A percentile compares a stretch with the other conserved stretches of the same genome.
Conservation (phyloP, 2,888 invertebrate species). For the Stenoptilia bipunctidactyla region DNA sequence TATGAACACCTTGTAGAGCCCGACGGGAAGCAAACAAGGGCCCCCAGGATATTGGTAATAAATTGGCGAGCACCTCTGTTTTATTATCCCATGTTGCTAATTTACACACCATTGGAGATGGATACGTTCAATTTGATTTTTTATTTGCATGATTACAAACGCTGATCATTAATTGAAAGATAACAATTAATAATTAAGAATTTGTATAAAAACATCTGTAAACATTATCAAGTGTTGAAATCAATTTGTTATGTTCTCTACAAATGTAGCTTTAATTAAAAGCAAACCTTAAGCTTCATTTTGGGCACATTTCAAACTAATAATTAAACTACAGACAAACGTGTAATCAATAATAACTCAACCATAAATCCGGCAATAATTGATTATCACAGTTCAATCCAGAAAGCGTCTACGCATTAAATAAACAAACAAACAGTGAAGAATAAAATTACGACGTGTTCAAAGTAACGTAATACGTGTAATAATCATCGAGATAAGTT, state of each 20-base stretch:
- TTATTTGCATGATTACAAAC: no score
- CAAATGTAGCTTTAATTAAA: constrained; percentile 3
- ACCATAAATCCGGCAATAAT: constrained; percentile 39
- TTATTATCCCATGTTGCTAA: constrained; percentile 13
- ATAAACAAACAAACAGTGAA: constrained; percentile 11
- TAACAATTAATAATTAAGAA: neutral
- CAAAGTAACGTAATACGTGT: constrained; percentile 58
- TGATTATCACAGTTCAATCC: constrained; percentile 8
- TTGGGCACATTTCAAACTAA: constrained; percentile 23
- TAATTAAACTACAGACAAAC: constrained; percentile 50
- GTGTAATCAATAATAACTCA: constrained; percentile 57
- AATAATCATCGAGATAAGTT: constrained; percentile 58
- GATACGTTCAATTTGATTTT: neutral
- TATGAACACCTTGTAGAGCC: constrained; percentile 36
- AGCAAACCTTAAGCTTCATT: neutral
- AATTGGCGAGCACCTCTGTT: constrained; percentile 43
- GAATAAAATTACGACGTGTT: constrained; percentile 49
- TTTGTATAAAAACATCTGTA: neutral
- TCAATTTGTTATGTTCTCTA: neutral
- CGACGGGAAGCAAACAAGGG: constrained; percentile 42
- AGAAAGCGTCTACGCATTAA: neutral
- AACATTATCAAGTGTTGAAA: neutral
- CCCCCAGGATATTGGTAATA: constrained; percentile 51
- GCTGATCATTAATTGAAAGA: neutral
- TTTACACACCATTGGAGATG: neutral